phyloP scores from a whole-genome alignment of 2,888 invertebrate species.

The Mythimna lalbum region DNA sequence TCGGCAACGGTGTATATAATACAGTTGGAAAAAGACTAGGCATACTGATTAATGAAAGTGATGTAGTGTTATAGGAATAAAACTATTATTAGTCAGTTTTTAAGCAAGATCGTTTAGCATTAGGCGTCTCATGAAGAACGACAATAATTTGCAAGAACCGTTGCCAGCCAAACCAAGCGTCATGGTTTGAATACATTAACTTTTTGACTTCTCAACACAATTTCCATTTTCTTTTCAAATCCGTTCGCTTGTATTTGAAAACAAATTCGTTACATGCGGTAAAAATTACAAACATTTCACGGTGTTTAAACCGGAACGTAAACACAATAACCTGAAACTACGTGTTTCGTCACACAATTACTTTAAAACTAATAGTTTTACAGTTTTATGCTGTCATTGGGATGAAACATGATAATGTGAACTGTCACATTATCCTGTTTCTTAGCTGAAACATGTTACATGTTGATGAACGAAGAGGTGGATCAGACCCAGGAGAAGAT shows the following conservation, averaged over 20 bases:
- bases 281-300: conserved; percentile 18
- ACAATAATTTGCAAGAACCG: background rate
- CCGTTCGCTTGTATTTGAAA: background rate
- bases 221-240: too few species aligned
- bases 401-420: background rate
- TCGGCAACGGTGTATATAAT: too few species aligned
- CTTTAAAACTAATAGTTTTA: conserved; percentile 13
- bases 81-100: too few species aligned
- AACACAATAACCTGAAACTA: conserved; percentile 12
- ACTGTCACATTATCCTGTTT: too few species aligned
- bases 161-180: background rate
- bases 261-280: conserved; percentile 1
- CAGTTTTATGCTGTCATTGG: background rate
- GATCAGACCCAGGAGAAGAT: too few species aligned
- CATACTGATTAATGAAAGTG: too few species aligned
- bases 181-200: background rate
- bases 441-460: too few species aligned
- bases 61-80: too few species aligned
- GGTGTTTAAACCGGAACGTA: background rate
- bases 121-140: too few species aligned
- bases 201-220: background rate
- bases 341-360: conserved; percentile 11
- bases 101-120: too few species aligned
- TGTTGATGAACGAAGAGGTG: too few species aligned
- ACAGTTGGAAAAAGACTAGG: too few species aligned